Base-by-base conservation (phyloP, 2,113 vertebrate species). In the Pedetes capensis region DNA sequence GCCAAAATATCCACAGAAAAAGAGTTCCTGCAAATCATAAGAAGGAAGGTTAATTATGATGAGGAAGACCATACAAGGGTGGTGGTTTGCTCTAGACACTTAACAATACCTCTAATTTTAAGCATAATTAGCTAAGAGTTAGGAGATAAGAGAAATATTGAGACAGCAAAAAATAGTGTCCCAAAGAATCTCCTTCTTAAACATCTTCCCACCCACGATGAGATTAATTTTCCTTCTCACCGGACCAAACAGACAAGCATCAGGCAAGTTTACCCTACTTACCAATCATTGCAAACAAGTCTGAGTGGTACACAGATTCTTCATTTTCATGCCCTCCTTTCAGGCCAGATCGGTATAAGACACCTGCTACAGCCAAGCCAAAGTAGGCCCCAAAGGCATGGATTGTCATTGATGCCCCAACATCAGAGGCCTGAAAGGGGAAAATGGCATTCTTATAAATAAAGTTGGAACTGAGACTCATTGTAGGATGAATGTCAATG, bases 271-370 rank as follows among this genome's bases (percentile, higher is more conserved):
- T 20, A 61, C 44, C 27, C 39, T 63, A 97, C 99, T 98, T 98
- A 99, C 99, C 99, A 47, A 99, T 99, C 99, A 99, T 99, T 27
- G 99, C 99, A 96, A 99, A 99, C 76, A 99, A 1, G 76, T 99
- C 99, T 0, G 99, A 99, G 86, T 99, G 98, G 89, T 99, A 99
- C 34, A 98, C 98, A 16, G 99, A 99, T 87, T 99, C 99, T 1
- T 99, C 98, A 1, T 99, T 99, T 2, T 98, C 96, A 61, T 99
- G 99, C 14, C 98, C 98, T 0, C 97, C 97, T 88, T 94, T 98
- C 91, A 99, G 97, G 22, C 97, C 97, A 2, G 99, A 98, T 4
- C 99, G 97, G 95, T 99, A 99, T 53, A 99, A 97, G 47, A 99
- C 29, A 0, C 98, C 97, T 7, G 99, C 97, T 75, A 98, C 99